Conservation (phyloP, 2,888 invertebrate species). For the Dendrolimus houi region DNA sequence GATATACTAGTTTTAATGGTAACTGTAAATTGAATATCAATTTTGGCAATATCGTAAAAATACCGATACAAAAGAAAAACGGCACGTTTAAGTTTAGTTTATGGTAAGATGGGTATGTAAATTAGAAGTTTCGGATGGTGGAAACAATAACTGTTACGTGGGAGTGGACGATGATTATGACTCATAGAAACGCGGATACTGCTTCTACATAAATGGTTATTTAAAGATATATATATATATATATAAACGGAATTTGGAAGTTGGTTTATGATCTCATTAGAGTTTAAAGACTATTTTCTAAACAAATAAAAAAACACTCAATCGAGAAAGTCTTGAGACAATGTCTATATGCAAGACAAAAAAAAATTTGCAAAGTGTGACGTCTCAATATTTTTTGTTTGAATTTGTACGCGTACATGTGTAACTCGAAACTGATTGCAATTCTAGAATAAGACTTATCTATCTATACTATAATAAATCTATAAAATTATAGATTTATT, state of each 20-base stretch:
- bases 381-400: too few species aligned
- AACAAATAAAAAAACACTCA: too few species aligned
- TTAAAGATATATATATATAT: conserved; percentile 29
- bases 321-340: too few species aligned
- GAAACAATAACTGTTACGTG: conserved; percentile 27
- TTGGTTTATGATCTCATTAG: conserved; percentile 24
- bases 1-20: conserved; percentile 1
- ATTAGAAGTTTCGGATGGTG: conserved; percentile 26
- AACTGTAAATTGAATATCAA: conserved; percentile 23
- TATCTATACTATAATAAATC: too few species aligned
- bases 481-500: too few species aligned
- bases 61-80: conserved; percentile 15
- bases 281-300: too few species aligned
- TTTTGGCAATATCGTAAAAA: conserved; percentile 19
- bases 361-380: too few species aligned
- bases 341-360: too few species aligned
- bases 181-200: conserved; percentile 25
- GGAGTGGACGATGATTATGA: conserved; percentile 38
- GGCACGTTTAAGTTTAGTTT: conserved; percentile 22
- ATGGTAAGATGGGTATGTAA: conserved; percentile 36
- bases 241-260: conserved; percentile 34
- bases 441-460: too few species aligned
- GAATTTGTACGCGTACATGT: too few species aligned
- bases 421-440: too few species aligned
- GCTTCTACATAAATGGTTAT: neutral